phyloP scores from a whole-genome alignment of 2,888 invertebrate species.

The Amorpha juglandis region DNA sequence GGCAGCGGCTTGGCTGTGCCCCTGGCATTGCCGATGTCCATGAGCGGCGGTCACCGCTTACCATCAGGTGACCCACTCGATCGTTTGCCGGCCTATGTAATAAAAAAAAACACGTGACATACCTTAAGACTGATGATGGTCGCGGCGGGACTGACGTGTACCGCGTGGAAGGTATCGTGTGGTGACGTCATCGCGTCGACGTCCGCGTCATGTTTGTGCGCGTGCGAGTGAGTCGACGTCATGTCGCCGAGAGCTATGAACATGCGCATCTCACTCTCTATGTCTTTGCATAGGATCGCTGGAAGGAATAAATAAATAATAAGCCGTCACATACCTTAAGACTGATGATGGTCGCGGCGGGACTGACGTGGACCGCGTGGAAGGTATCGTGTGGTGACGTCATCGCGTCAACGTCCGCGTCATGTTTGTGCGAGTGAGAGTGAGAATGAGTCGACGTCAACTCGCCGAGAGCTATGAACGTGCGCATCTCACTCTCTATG shows the following conservation, averaged over 20 bases:
- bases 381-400: constrained; percentile 44
- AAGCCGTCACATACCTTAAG: constrained; percentile 58
- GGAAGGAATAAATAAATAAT: neutral
- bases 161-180: constrained; percentile 41
- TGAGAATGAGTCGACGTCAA: constrained; percentile 32
- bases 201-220: constrained; percentile 34
- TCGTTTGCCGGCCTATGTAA: no score
- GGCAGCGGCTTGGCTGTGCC: no score
- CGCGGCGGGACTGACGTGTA: constrained; percentile 55
- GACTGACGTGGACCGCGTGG: constrained; percentile 51
- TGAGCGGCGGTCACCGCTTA: no score
- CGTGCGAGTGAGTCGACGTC: constrained; percentile 32
- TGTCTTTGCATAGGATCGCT: constrained; percentile 72
- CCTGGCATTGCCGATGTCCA: no score
- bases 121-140: constrained; percentile 67
- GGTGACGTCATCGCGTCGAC: constrained; percentile 45
- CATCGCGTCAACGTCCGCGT: constrained; percentile 42
- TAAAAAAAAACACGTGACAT: no score
- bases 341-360: constrained; percentile 57
- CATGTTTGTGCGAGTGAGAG: constrained; percentile 28
- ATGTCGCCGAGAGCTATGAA: constrained; percentile 48
- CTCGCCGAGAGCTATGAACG: constrained; percentile 49
- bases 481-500: constrained; percentile 59
- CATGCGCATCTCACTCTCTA: constrained; percentile 58
- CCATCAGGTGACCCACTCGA: no score